These are phyloP conservation scores for Clinocottus analis DNA, from an alignment of 2,113 vertebrate species.

Conservation along the genomic window DNA sequence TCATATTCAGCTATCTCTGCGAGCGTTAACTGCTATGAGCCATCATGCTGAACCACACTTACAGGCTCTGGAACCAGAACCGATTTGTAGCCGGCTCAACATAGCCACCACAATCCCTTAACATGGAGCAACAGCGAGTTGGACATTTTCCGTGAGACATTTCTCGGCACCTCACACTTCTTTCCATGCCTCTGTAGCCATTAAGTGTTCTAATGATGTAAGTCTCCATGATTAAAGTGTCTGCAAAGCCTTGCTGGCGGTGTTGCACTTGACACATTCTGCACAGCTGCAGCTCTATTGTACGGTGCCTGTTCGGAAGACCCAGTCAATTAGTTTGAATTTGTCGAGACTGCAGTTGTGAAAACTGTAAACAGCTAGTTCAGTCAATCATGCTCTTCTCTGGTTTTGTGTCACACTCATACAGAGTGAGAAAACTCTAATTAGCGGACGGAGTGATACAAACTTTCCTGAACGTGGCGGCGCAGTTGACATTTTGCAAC, in stretches of 20 bases:
- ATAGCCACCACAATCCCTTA: background rate
- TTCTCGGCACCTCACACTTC: background rate
- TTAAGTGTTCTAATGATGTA: constrained; percentile 1
- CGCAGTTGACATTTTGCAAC: constrained; percentile 37
- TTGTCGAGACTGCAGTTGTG: constrained; percentile 19
- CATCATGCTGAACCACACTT: background rate
- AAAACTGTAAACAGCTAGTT: constrained; percentile 27
- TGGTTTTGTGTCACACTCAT: background rate
- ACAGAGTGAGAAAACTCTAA: constrained; percentile 32
- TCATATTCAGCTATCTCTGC: constrained; percentile 16
- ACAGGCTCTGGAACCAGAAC: background rate
- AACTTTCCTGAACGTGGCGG: background rate
- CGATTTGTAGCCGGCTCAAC: background rate
- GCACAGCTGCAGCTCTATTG: constrained; percentile 1
- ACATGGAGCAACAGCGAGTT: background rate
- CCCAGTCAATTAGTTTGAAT: constrained; percentile 36
- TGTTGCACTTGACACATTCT: constrained; percentile 11
- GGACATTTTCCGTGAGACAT: background rate
- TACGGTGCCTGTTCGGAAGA: background rate
- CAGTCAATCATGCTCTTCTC: background rate
- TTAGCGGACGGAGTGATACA: background rate
- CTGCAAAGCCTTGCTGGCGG: background rate
- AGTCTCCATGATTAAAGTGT: background rate
- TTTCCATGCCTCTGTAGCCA: background rate
- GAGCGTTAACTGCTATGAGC: constrained; percentile 6